Percentiles rank a stretch among this genome's conserved stretches.
phyloP scores from a whole-genome alignment of 2,797 vertebrate genomes.

The Mus minutoides region DNA sequence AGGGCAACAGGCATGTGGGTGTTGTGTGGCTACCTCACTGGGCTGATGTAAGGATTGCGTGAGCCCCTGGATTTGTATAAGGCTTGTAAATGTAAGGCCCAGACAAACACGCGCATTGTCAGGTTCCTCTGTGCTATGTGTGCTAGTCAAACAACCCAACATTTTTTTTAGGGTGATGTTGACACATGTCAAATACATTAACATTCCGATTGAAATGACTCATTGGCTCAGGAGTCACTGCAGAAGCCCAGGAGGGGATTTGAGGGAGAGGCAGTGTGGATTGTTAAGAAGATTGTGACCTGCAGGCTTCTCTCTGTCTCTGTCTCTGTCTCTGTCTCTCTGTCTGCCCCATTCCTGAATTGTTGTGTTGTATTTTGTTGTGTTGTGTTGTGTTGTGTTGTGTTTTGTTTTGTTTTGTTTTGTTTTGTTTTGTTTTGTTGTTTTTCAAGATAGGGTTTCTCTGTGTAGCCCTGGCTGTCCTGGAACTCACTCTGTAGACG shows the following conservation, averaged over 20 bases:
- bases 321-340: neutral
- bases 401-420: too few species aligned
- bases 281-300: neutral
- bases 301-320: neutral
- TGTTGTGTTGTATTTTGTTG: too few species aligned
- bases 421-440: too few species aligned
- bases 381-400: too few species aligned
- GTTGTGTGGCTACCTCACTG: neutral
- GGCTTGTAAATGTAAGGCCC: neutral
- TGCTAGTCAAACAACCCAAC: slow-evolving; percentile 48
- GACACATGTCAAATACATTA: slow-evolving; percentile 77
- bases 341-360: too few species aligned
- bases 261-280: neutral
- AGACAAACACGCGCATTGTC: neutral
- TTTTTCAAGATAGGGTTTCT: too few species aligned
- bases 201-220: slow-evolving; percentile 72
- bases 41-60: neutral
- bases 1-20: neutral
- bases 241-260: neutral
- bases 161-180: slow-evolving; percentile 60
- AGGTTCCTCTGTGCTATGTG: neutral
- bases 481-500: too few species aligned
- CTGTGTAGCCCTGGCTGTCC: too few species aligned
- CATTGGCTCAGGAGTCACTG: slow-evolving; percentile 43
- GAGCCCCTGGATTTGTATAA: neutral